A percentile compares a stretch with the other conserved stretches of the same genome.
Evolutionary conservation across 2,888 invertebrate genomes (phyloP).

Genomic region (Drosophila helvetica): DNA sequence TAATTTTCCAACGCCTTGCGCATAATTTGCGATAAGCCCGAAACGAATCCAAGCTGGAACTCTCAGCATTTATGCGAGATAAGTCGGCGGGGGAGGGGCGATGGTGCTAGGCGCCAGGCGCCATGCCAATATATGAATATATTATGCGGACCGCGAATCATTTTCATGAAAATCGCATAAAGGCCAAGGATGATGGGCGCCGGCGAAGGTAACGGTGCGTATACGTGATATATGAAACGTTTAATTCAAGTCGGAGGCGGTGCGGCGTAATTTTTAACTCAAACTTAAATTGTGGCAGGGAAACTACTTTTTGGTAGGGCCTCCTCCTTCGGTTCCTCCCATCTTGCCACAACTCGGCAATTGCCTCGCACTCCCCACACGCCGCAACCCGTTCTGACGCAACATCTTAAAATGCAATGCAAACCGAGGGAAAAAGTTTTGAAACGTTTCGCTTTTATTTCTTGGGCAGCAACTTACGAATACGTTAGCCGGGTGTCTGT

Average conservation of each 20-base stretch:
- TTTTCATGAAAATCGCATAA: constrained; percentile 74
- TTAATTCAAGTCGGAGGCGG: constrained; percentile 50
- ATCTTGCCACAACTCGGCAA: constrained; percentile 4
- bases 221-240: constrained; percentile 65
- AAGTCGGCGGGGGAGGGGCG: constrained; percentile 37
- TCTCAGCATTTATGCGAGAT: constrained; percentile 65
- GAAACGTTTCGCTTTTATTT: constrained; percentile 49
- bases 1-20: constrained; percentile 53
- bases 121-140: constrained; percentile 21
- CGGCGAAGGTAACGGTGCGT: constrained; percentile 56
- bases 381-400: background rate
- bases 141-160: constrained; percentile 45
- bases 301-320: constrained; percentile 17
- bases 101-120: no score
- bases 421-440: constrained; percentile 54
- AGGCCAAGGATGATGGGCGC: constrained; percentile 46
- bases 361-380: background rate
- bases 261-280: constrained; percentile 63
- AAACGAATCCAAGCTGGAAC: constrained; percentile 39
- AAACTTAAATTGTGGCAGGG: constrained; percentile 58
- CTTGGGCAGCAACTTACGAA: constrained; percentile 22
- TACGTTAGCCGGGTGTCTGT: constrained; percentile 32
- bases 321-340: fast-evolving
- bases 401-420: constrained; percentile 47
- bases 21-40: constrained; percentile 65